These are phyloP conservation scores for Melanostigma gelatinosum DNA, from an alignment of 2,113 vertebrate species.

Conservation along the genomic window DNA sequence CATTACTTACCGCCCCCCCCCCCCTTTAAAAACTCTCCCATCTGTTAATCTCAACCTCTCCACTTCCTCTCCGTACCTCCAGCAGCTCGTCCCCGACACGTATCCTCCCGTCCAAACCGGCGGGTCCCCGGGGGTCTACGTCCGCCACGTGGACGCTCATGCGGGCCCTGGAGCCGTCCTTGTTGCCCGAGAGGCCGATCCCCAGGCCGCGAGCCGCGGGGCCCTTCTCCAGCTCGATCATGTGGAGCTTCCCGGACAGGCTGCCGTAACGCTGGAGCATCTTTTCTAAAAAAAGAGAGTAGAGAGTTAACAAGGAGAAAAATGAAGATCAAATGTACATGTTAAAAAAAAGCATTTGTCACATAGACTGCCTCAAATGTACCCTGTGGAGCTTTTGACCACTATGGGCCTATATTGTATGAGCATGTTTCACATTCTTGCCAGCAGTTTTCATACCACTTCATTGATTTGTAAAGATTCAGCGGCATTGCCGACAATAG, in stretches of 20 bases:
- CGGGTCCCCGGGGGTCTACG: constrained; percentile 91
- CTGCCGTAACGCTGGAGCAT: constrained; percentile 90
- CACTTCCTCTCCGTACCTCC: constrained; percentile 86
- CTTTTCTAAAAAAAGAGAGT: constrained; percentile 81
- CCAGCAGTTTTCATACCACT: neutral
- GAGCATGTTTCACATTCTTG: neutral
- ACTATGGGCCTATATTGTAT: neutral
- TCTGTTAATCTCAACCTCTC: neutral
- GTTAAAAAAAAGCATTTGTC: neutral
- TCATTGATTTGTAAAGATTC: neutral
- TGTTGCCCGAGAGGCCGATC: constrained; percentile 90
- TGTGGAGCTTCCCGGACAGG: constrained; percentile 88
- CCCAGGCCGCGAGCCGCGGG: constrained; percentile 86
- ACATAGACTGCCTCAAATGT: neutral
- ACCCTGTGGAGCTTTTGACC: neutral
- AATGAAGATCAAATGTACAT: neutral
- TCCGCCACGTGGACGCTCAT: constrained; percentile 93
- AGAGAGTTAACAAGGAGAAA: constrained; percentile 42
- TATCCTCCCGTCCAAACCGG: constrained; percentile 90
- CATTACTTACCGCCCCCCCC: neutral
- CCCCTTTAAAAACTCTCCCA: constrained; percentile 9
- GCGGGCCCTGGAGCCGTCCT: constrained; percentile 88
- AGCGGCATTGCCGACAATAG: neutral
- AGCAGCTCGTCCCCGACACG: constrained; percentile 93
- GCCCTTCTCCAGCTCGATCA: constrained; percentile 94